Percentiles rank a stretch among this genome's conserved stretches.
Evolutionary conservation across 2,113 vertebrate genomes (phyloP).

Genomic region (Gallinago media): DNA sequence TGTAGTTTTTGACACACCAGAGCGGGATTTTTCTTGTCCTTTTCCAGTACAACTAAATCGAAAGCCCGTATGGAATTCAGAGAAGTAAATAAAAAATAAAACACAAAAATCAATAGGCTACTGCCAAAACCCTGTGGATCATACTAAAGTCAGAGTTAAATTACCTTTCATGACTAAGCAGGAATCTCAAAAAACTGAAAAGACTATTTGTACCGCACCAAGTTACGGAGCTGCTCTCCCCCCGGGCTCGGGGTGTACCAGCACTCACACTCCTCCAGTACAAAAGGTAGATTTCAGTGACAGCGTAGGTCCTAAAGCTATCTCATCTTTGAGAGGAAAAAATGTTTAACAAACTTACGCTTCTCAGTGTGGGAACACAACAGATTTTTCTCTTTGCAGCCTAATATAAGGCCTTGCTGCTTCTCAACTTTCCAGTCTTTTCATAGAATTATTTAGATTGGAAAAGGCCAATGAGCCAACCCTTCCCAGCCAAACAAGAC

Average conservation of each 20-base stretch:
- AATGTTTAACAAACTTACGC: neutral
- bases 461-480: neutral
- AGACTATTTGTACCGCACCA: neutral
- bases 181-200: constrained; percentile 18
- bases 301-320: neutral
- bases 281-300: neutral
- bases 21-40: constrained; percentile 54
- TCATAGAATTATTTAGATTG: neutral
- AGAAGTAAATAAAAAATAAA: constrained; percentile 68
- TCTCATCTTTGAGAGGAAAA: neutral
- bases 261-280: neutral
- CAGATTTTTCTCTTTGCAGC: neutral
- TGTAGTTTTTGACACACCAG: constrained; percentile 28
- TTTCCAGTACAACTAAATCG: constrained; percentile 40
- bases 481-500: neutral
- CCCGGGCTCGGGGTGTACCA: neutral
- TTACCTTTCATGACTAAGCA: constrained; percentile 57
- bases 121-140: constrained; percentile 46
- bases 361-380: neutral
- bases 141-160: constrained; percentile 29
- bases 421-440: neutral
- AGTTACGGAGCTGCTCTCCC: neutral
- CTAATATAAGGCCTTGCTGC: neutral
- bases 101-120: constrained; percentile 53
- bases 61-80: constrained; percentile 57